Evolutionary conservation across 2,888 invertebrate genomes (phyloP).

Genomic region (Leucophenga montana): DNA sequence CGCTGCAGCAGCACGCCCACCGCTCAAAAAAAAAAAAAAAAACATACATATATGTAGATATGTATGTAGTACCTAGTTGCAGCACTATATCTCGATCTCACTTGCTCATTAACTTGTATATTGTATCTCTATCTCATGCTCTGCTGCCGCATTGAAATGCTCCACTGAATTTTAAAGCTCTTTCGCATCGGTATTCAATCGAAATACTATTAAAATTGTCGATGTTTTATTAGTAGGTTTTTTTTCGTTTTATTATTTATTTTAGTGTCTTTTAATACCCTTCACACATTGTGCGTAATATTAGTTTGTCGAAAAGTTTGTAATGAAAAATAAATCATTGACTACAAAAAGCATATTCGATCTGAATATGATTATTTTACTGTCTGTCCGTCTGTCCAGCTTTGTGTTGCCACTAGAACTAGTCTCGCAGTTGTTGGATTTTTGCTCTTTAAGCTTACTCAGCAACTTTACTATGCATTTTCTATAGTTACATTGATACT

Average conservation of each 20-base stretch:
- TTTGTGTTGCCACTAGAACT: too few species aligned
- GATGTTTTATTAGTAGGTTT: conserved; percentile 51
- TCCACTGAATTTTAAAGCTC: conserved; percentile 5
- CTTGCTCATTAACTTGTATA: not conserved
- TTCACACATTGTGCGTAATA: conserved; percentile 38
- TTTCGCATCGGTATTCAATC: conserved; percentile 47
- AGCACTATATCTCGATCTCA: not conserved
- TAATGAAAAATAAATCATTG: too few species aligned
- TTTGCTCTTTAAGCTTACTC: too few species aligned
- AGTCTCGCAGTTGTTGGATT: too few species aligned
- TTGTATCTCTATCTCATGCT: not conserved
- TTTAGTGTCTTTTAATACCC: conserved; percentile 32
- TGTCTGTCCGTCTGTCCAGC: too few species aligned
- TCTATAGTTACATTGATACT: too few species aligned
- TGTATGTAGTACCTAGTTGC: not conserved
- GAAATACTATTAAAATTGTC: conserved; percentile 66
- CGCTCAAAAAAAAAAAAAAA: too few species aligned
- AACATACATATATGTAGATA: too few species aligned
- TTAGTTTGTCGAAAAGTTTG: conserved; percentile 29
- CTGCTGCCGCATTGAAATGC: conserved; percentile 10
- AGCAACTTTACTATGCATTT: too few species aligned
- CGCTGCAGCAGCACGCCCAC: conserved; percentile 61
- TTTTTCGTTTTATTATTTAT: conserved; percentile 59
- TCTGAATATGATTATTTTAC: too few species aligned
- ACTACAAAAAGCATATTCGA: too few species aligned